These are phyloP conservation scores for Neolamprologus cancellatus DNA, from an alignment of 2,113 vertebrate species.

Conservation along the genomic window DNA sequence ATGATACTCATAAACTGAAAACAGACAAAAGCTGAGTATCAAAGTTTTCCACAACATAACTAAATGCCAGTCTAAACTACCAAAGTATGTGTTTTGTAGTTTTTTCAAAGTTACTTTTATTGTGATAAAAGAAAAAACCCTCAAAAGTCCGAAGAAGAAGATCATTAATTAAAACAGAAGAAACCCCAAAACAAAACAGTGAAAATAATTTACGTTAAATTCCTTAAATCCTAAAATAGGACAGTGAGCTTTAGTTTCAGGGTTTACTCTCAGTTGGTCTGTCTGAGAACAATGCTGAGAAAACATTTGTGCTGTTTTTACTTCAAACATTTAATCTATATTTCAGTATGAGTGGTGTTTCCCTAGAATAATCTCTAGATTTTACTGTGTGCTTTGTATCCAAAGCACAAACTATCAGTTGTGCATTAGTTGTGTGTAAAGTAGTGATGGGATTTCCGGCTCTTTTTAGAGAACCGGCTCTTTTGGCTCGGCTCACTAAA, in stretches of 20 bases:
- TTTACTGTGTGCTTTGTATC: not conserved
- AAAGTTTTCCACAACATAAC: not conserved
- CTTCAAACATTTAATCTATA: not conserved
- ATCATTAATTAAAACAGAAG: not conserved
- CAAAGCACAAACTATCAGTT: not conserved
- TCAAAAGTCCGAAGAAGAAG: not conserved
- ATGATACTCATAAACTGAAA: not conserved
- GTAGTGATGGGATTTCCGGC: not conserved
- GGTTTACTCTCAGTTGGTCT: not conserved
- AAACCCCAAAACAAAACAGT: not conserved
- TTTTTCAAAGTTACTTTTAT: not conserved
- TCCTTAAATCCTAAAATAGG: not conserved
- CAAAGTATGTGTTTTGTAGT: not conserved
- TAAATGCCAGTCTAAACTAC: not conserved
- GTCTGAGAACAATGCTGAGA: not conserved
- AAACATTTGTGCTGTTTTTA: not conserved
- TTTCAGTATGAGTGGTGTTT: not conserved
- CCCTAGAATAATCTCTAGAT: not conserved
- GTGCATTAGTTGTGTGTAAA: not conserved
- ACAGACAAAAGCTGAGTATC: not conserved
- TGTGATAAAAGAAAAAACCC: not conserved
- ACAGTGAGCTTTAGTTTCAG: not conserved
- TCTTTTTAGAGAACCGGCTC: not conserved
- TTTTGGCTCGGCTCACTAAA: not conserved
- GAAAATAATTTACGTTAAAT: not conserved